phyloP scores from a whole-genome alignment of 2,888 invertebrate genomes.

The Drosophila limbata region DNA sequence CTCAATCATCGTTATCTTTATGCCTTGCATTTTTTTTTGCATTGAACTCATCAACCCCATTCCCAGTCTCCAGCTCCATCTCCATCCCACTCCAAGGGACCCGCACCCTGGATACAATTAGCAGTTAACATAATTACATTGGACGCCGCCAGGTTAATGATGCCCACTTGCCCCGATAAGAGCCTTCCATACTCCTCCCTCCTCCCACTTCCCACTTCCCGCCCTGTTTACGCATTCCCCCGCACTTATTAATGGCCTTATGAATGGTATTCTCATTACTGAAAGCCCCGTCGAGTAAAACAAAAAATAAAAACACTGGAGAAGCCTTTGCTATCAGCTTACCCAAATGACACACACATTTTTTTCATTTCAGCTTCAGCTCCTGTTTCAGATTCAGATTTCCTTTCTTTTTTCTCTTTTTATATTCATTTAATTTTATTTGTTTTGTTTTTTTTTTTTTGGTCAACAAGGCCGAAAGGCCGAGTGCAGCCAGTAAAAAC shows the following conservation, averaged over 20 bases:
- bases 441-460: not conserved
- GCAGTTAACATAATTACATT: conserved; percentile 70
- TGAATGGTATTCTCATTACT: conserved; percentile 51
- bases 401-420: conserved; percentile 3
- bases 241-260: conserved; percentile 57
- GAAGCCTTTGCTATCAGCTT: conserved; percentile 39
- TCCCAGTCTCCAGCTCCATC: too few relatives aligned
- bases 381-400: conserved; percentile 23
- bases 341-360: conserved; percentile 48
- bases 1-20: conserved; percentile 51
- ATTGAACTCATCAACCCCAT: conserved; percentile 20
- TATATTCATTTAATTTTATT: not conserved
- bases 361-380: not conserved
- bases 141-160: conserved; percentile 70
- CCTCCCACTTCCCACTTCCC: not conserved
- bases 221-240: conserved; percentile 14
- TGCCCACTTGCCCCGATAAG: conserved; percentile 68
- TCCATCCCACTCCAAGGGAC: not conserved
- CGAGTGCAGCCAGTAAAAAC: conserved; percentile 9
- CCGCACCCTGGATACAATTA: conserved; percentile 59
- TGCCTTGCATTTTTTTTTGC: conserved; percentile 18
- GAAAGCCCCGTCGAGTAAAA: conserved; percentile 25
- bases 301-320: conserved; percentile 1
- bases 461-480: conserved; percentile 38
- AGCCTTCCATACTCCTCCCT: conserved; percentile 3